A percentile compares a stretch with the other conserved stretches of the same genome.
phyloP scores from a whole-genome alignment of 2,888 invertebrate species.

The Coronaproctus castanopsis region DNA sequence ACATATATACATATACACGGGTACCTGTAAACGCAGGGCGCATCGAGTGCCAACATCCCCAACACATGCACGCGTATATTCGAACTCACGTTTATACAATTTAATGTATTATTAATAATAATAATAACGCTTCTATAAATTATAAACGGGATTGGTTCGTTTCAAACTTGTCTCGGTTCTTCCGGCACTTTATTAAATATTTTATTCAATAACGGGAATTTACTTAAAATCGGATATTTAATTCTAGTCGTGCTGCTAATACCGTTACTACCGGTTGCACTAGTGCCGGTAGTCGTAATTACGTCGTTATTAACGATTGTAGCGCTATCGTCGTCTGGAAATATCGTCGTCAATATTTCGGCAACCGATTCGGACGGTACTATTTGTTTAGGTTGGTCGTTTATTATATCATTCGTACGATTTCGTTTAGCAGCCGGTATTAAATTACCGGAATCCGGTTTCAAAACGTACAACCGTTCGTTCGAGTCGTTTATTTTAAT shows the following conservation, averaged over 20 bases:
- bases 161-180: background rate
- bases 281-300: no score
- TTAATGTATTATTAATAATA: no score
- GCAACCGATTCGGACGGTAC: background rate
- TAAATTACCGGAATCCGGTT: conserved; percentile 4
- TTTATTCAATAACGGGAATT: conserved; percentile 1
- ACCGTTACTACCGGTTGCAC: background rate
- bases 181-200: conserved; percentile 1
- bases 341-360: no score
- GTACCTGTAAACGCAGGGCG: no score
- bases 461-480: conserved; percentile 6
- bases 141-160: no score
- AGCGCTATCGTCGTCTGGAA: no score
- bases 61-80: no score
- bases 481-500: conserved; percentile 4
- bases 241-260: background rate
- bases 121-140: no score
- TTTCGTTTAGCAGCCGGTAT: background rate
- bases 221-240: background rate
- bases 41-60: no score
- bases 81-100: no score
- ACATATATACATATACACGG: no score
- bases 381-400: background rate
- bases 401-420: background rate
- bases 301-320: no score